Evolutionary conservation across 2,113 vertebrate genomes (phyloP).

Genomic region (Ranitomeya variabilis): DNA sequence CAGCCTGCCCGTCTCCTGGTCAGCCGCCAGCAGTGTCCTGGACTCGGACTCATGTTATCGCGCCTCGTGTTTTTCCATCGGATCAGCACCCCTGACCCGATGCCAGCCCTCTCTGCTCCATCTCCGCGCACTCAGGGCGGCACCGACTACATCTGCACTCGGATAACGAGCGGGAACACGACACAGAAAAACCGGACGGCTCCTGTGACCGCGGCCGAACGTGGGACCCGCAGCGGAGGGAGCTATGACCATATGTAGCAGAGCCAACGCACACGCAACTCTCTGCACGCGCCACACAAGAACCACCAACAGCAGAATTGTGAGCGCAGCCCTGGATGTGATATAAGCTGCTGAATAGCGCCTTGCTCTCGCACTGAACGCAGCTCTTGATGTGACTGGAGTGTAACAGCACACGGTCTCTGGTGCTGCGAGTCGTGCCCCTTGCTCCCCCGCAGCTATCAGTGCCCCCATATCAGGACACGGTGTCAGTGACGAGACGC

Average conservation of each 20-base stretch:
- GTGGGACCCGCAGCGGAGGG: background rate
- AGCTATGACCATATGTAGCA: background rate
- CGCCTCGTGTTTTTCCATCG: background rate
- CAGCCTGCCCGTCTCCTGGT: background rate
- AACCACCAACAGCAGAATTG: no score
- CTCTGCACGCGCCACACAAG: background rate
- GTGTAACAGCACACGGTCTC: no score
- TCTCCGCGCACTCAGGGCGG: conserved; percentile 27
- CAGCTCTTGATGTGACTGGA: no score
- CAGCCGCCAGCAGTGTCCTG: background rate
- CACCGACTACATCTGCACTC: background rate
- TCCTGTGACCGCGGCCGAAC: background rate
- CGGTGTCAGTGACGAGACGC: conserved; percentile 71
- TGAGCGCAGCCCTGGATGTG: conserved; percentile 59
- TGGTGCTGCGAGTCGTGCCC: conserved; percentile 52
- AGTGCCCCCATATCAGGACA: conserved; percentile 62
- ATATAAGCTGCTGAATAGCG: background rate
- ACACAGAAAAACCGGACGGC: background rate
- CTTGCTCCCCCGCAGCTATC: conserved; percentile 42
- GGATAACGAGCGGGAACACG: background rate
- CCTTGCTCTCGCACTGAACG: no score
- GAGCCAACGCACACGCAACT: background rate
- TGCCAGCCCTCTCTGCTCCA: conserved; percentile 1
- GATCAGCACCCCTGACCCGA: conserved; percentile 1
- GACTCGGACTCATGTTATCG: background rate